Evolutionary conservation across 2,797 vertebrate genomes (phyloP).

Genomic region (Tiaroga cobitis): DNA sequence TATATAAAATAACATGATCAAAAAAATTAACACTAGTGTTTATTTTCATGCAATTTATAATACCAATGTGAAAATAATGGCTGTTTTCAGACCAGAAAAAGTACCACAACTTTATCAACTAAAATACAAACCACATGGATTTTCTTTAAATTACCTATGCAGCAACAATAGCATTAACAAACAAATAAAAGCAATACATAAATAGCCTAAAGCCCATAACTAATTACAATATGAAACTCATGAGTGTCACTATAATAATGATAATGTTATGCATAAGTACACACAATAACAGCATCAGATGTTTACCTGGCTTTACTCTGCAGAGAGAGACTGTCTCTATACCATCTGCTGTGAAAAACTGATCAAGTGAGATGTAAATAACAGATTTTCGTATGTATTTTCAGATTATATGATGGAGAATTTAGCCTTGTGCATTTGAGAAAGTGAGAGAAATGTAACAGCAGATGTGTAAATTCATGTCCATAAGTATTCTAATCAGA

Average conservation of each 20-base stretch:
- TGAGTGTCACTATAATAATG: not conserved
- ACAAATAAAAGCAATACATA: not conserved
- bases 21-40: not conserved
- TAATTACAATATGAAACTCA: not conserved
- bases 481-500: not conserved
- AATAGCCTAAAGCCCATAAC: not conserved
- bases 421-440: not conserved
- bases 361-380: slow-evolving; percentile 36
- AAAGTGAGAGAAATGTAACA: not conserved
- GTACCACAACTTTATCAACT: not conserved
- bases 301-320: slow-evolving; percentile 12
- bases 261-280: not conserved
- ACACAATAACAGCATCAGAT: not conserved
- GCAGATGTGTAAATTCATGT: not conserved
- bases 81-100: not conserved
- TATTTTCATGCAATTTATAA: not conserved
- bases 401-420: slow-evolving; percentile 5
- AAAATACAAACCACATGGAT: not conserved
- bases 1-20: not conserved
- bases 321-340: not conserved
- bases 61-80: not conserved
- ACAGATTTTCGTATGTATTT: slow-evolving; percentile 18
- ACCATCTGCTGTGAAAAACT: slow-evolving; percentile 44
- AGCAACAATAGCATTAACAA: not conserved
- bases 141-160: not conserved